These are phyloP conservation scores for Papilio gigon DNA, from an alignment of 2,888 invertebrate genomes.

Conservation along the genomic window DNA sequence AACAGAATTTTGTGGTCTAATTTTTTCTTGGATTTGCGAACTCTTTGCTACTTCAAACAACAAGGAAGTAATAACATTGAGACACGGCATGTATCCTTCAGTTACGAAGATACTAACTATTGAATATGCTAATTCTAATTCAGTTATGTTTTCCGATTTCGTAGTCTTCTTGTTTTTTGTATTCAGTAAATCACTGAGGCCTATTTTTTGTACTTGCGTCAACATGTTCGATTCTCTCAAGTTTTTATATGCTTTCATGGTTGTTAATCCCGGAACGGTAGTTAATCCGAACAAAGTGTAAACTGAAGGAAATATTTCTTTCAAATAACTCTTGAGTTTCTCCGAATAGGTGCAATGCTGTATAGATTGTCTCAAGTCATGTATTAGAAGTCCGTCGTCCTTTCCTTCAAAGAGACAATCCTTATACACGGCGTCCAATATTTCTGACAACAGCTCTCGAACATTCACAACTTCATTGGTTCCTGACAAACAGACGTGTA, in stretches of 20 bases:
- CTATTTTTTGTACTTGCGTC: conserved; percentile 58
- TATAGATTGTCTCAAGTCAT: conserved; percentile 58
- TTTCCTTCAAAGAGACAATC: conserved; percentile 69
- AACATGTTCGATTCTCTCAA: conserved; percentile 61
- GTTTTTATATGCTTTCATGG: conserved; percentile 54
- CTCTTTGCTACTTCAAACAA: conserved; percentile 68
- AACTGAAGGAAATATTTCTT: conserved; percentile 72
- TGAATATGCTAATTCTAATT: conserved; percentile 64
- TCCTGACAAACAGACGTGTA: conserved; percentile 77
- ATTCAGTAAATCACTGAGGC: conserved; percentile 58
- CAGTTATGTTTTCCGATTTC: conserved; percentile 50
- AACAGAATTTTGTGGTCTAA: conserved; percentile 52
- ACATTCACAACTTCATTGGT: conserved; percentile 78
- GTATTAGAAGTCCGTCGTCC: conserved; percentile 59
- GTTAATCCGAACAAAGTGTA: conserved; percentile 64
- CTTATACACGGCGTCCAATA: conserved; percentile 76
- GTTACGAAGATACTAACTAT: conserved; percentile 64
- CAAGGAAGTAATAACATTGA: conserved; percentile 63
- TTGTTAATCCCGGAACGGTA: conserved; percentile 58
- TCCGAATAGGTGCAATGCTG: conserved; percentile 60
- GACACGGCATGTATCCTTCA: conserved; percentile 72
- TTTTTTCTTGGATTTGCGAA: conserved; percentile 61
- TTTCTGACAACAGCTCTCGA: conserved; percentile 74
- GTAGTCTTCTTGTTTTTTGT: conserved; percentile 45
- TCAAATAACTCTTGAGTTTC: conserved; percentile 70